A percentile compares a stretch with the other conserved stretches of the same genome.
Evolutionary conservation across 1,140 invertebrate genomes (phyloP).

Genomic region (Lucilia sericata): DNA sequence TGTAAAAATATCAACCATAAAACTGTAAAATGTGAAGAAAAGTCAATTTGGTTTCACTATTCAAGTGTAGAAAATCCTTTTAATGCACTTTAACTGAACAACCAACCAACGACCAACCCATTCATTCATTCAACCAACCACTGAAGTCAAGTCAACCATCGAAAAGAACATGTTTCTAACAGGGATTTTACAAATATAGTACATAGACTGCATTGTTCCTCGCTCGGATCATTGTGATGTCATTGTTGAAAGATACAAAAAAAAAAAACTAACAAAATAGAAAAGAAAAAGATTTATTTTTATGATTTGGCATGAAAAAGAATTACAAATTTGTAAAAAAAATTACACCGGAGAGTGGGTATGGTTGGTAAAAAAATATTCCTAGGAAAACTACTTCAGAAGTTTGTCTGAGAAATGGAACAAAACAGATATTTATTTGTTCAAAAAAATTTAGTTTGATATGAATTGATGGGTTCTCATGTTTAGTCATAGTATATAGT

Average conservation of each 20-base stretch:
- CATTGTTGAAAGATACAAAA: background rate
- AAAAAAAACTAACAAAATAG: background rate
- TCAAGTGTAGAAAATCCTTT: slow-evolving; percentile 3
- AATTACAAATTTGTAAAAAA: background rate
- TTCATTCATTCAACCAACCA: background rate
- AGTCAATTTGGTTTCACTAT: background rate
- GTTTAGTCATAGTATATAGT: no score
- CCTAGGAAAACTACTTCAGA: background rate
- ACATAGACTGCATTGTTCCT: background rate
- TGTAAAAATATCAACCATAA: slow-evolving; percentile 17
- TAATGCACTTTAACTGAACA: background rate
- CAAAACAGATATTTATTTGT: no score
- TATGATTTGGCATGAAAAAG: slow-evolving; percentile 19
- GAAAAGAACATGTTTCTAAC: background rate
- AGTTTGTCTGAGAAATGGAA: background rate
- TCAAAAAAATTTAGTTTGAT: no score
- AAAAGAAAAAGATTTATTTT: slow-evolving; percentile 1
- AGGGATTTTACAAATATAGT: background rate
- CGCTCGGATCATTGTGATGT: background rate
- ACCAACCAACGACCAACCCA: background rate
- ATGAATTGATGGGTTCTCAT: no score
- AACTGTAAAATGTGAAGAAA: slow-evolving; percentile 8
- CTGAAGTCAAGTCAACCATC: background rate
- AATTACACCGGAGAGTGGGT: background rate
- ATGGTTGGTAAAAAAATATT: slow-evolving; percentile 17